A percentile compares a stretch with the other conserved stretches of the same genome.
phyloP scores from a whole-genome alignment of 2,113 vertebrate genomes.

The Atrichornis clamosus region DNA sequence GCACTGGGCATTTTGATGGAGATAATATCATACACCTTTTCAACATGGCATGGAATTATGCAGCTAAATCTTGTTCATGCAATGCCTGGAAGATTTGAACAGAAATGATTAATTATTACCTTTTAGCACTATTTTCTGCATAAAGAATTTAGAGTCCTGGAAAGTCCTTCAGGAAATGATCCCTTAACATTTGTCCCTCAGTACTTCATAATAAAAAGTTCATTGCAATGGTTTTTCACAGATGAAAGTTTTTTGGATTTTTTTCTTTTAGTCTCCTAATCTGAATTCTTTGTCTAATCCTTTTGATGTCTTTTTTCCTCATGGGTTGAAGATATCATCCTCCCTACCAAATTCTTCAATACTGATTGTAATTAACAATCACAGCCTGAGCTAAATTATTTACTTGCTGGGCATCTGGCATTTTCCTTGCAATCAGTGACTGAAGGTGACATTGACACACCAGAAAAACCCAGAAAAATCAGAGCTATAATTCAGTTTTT shows the following conservation, averaged over 20 bases:
- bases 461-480: neutral
- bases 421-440: neutral
- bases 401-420: neutral
- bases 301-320: neutral
- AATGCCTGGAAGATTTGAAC: constrained; percentile 5
- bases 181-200: neutral
- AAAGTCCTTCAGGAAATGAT: constrained; percentile 8
- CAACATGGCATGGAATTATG: neutral
- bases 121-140: neutral
- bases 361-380: constrained; percentile 38
- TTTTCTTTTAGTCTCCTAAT: neutral
- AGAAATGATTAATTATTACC: neutral
- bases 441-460: neutral
- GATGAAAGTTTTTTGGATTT: neutral
- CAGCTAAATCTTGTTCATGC: neutral
- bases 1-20: neutral
- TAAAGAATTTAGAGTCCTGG: neutral
- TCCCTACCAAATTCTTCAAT: neutral
- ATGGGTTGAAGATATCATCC: neutral
- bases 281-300: neutral
- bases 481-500: neutral
- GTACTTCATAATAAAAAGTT: neutral
- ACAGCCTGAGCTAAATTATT: constrained; percentile 2
- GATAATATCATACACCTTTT: neutral
- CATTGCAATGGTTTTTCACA: neutral